These are phyloP conservation scores for Dascillus cervinus DNA, from an alignment of 2,888 invertebrate species.

Conservation along the genomic window DNA sequence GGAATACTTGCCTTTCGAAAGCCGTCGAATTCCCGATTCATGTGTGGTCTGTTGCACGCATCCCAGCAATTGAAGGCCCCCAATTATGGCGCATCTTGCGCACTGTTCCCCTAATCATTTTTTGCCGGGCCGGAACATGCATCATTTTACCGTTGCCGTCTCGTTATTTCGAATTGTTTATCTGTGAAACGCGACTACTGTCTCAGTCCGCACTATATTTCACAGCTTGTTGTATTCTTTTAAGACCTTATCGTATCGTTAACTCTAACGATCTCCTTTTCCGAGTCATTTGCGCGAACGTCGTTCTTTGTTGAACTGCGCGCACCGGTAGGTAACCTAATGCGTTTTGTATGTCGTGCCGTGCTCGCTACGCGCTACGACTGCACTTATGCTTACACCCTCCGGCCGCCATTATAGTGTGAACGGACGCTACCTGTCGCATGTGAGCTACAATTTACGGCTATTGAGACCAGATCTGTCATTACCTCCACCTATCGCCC, in stretches of 20 bases:
- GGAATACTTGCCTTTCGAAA: constrained; percentile 11
- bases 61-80: constrained; percentile 10
- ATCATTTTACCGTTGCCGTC: constrained; percentile 10
- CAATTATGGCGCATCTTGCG: constrained; percentile 12
- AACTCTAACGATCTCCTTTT: constrained; percentile 37
- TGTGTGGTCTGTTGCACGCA: constrained; percentile 24
- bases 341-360: constrained; percentile 33
- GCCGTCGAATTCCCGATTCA: constrained; percentile 16
- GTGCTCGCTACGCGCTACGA: constrained; percentile 16
- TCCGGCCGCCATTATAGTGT: constrained; percentile 9
- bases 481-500: constrained; percentile 33
- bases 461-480: constrained; percentile 33
- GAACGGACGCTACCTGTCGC: constrained; percentile 33
- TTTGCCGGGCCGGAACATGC: constrained; percentile 7
- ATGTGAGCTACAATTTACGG: constrained; percentile 33
- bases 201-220: constrained; percentile 22
- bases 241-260: constrained; percentile 36
- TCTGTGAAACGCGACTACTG: constrained; percentile 26
- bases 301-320: constrained; percentile 12
- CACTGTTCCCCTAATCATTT: constrained; percentile 7
- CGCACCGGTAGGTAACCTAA: constrained; percentile 22
- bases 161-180: constrained; percentile 20
- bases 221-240: constrained; percentile 24
- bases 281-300: constrained; percentile 32
- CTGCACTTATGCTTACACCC: constrained; percentile 8